Evolutionary conservation across 2,888 invertebrate genomes (phyloP), one percentile per base, ranked within the genome.

Genomic region (Chaitophorus viminalis): DNA sequence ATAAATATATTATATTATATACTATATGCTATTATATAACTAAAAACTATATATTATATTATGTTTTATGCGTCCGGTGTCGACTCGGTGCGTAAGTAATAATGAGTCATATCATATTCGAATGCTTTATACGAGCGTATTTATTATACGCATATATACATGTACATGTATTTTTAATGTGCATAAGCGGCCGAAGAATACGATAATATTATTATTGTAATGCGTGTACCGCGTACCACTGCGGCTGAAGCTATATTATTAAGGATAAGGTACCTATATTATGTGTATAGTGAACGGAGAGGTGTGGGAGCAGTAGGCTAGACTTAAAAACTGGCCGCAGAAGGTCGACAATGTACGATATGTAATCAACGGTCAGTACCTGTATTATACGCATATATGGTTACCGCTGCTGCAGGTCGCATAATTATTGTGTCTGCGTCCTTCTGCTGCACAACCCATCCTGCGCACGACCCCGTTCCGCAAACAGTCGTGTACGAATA

Each of bases 301-400:
- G 29, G 70, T n/a, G n/a, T 8, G n/a, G 29, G 68, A 68, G 68
- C 29, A 25, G 72, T n/a, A 17, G 79, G 21, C 68, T 68, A 68
- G 81, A 68, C 81, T 60, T 60, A 17, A 5, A 6, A 36, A n/a
- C n/a, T 65, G 17, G 33, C 68, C 21, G 68, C n/a, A n/a, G 39
- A 81, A 81, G 81, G 81, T 81, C 31, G 36, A 81, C 68, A 46
- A 68, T 46, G 68, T 17, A 39, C 60, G 36, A 36, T 52, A 60
- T n/a, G 68, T 68, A 68, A 81, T 81, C 79, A n/a, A 79, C 79
- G 79, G 65, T 39, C 79, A 81, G 36, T 36, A 60, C 14, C n/a
- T n/a, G n/a, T n/a, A n/a, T n/a, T n/a, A n/a, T n/a, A n/a, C n/a
- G n/a, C n/a, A n/a, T n/a, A n/a, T n/a, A 36, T 36, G 46, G 46